Base-by-base conservation (phyloP, 2,888 invertebrate genomes). In the Leptothorax acervorum region DNA sequence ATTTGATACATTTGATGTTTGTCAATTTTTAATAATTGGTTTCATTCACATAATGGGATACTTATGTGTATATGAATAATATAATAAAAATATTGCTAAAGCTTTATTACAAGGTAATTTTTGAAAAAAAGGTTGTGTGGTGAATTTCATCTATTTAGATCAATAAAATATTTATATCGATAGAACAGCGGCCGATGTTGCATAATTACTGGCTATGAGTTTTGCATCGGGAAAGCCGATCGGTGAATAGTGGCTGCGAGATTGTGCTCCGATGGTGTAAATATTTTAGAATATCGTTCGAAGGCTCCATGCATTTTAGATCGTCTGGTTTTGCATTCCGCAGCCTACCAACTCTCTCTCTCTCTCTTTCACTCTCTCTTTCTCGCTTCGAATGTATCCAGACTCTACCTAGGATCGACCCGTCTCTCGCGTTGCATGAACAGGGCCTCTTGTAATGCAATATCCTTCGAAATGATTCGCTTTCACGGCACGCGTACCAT, bases 391-490 rank as follows among this genome's bases (percentile, higher is more conserved):
- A 60, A 70, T 63, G 55, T 70, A 82, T 55, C 63, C 31, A 81
- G 70, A 66, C 42, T 68, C 53, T 1, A 35, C 63, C 11, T 45
- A 70, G 63, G 45, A 78, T 68, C 68, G 71, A 57, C 65, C 55
- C 70, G 31, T 78, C 78, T 78, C 45, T 78, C 78, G 31, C 78
- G 55, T 78, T 78, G 78, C 70, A 57, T 23, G 68, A 76, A 76
- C 68, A 53, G 81, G 12, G 35, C 8, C 55, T 82, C 65, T 71
- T 81, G 78, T 81, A 81, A 84, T 84, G 83, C 71, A 83, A 83
- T 83, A 83, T 71, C 63, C 65, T 75, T 71, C 81, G 81, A 63
- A 84, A 71, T 84, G 83, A 84, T 84, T 84, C 81, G 83, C 82
- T 84, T 81, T 63, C 62, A 70, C 51, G 35, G 66, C 79, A 51